Evolutionary conservation across 2,888 invertebrate species (phyloP).

Genomic region (Lithosia quadra): DNA sequence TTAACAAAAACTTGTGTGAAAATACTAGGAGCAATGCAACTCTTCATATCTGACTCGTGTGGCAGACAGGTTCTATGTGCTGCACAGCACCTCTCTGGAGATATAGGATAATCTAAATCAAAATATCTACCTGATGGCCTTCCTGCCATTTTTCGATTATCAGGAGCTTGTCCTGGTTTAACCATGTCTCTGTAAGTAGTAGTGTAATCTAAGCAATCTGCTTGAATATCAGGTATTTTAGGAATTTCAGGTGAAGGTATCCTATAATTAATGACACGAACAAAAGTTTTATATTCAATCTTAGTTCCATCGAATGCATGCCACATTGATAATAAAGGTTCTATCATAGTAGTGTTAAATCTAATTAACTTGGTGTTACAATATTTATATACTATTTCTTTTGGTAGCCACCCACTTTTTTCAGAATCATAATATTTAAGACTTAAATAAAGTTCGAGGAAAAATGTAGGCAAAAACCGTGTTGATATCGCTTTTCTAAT

Average conservation of each 20-base stretch:
- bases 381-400: constrained; percentile 74
- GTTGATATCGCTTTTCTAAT: constrained; percentile 68
- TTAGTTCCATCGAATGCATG: constrained; percentile 76
- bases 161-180: constrained; percentile 62
- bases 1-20: constrained; percentile 68
- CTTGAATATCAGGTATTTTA: constrained; percentile 71
- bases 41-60: constrained; percentile 73
- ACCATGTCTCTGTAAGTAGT: constrained; percentile 81
- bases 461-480: constrained; percentile 70
- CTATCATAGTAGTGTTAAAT: constrained; percentile 80
- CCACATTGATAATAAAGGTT: constrained; percentile 79
- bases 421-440: constrained; percentile 73
- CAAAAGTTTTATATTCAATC: constrained; percentile 83
- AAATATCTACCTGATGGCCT: constrained; percentile 79
- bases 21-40: constrained; percentile 70
- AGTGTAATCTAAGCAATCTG: constrained; percentile 69
- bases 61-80: constrained; percentile 68
- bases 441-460: constrained; percentile 65
- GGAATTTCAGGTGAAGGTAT: constrained; percentile 74
- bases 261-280: constrained; percentile 79
- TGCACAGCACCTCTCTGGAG: constrained; percentile 63
- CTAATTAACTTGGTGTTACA: constrained; percentile 76
- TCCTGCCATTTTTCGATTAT: constrained; percentile 67
- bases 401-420: constrained; percentile 78
- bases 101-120: constrained; percentile 73